Evolutionary conservation across 1,140 invertebrate genomes (phyloP).

Genomic region (Ptiloglossa arizonensis): DNA sequence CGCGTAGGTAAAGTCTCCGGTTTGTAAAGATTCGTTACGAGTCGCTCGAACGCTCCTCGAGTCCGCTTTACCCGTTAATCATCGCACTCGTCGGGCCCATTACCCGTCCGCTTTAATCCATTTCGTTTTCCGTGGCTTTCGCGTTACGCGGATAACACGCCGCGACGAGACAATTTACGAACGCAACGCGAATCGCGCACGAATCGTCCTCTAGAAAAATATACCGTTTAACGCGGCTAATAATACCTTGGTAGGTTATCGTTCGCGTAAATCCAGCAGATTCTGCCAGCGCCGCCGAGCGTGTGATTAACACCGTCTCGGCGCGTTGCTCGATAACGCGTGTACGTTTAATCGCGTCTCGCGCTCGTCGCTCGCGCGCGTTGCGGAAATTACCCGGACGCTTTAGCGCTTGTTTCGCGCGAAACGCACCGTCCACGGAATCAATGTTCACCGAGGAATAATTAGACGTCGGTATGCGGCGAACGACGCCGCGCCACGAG

Average conservation of each 20-base stretch:
- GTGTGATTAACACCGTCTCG: slow-evolving; percentile 25
- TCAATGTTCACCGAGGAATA: slow-evolving; percentile 45
- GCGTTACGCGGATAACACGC: too few relatives aligned
- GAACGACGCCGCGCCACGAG: slow-evolving; percentile 52
- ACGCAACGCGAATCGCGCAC: too few relatives aligned
- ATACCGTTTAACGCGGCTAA: slow-evolving; percentile 13
- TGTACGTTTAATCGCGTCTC: slow-evolving; percentile 6
- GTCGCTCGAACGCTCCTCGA: too few relatives aligned
- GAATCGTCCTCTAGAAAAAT: too few relatives aligned
- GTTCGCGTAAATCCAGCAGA: slow-evolving; percentile 18
- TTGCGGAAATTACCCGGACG: background rate
- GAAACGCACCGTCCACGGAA: slow-evolving; percentile 28
- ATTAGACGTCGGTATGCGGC: slow-evolving; percentile 66
- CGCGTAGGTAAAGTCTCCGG: too few relatives aligned
- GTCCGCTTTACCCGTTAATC: slow-evolving; percentile 4
- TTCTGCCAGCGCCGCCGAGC: slow-evolving; percentile 32
- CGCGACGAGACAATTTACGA: background rate
- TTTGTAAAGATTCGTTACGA: too few relatives aligned
- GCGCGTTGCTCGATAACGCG: background rate
- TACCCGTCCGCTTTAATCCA: background rate
- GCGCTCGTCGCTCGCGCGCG: background rate
- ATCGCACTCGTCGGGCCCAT: background rate
- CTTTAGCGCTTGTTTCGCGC: slow-evolving; percentile 12
- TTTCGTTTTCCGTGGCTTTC: background rate
- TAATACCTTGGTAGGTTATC: slow-evolving; percentile 10